Base-by-base conservation (phyloP, 2,113 vertebrate genomes). In the Trichomycterus rosablanca region DNA sequence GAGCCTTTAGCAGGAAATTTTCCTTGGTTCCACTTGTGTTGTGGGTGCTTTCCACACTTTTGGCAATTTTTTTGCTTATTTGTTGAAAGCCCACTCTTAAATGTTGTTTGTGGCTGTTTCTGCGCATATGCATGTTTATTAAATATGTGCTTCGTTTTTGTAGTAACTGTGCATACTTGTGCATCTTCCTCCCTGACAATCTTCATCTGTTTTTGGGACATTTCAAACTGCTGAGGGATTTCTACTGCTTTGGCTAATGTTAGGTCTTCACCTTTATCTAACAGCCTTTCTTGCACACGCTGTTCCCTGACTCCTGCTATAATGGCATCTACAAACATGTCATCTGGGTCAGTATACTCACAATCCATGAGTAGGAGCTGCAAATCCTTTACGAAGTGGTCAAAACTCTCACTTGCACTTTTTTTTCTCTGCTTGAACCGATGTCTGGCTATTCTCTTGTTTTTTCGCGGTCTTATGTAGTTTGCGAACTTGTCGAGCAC, bases 171-270 rank as follows among this genome's bases (percentile, higher is more conserved):
- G 1, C 1, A 35, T 2, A 35, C 34, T 39, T 39, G 12, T 40
- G 37, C 15, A 15, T n/a, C 12, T 40, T 40, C 12, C 14, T 5
- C 37, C 14, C 34, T 40, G 11, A 40, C 12, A 5, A 50, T 71
- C 51, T 51, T 50, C 7, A 66, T 51, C 24, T 63, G 20, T 11
- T 37, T 63, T 35, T 63, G 54, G 1, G 18, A 18, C 40, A 67
- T 39, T 52, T 73, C 52, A 39, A 46, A 71, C 20, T 59, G 53
- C 64, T 67, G 59, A 18, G 42, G 11, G 32, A 69, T 53, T 43
- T 70, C n/a, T 53, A 35, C 39, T 23, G 57, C 67, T 65, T 71
- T 66, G 7, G 22, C 32, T 18, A 71, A 23, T 10, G 22, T 48
- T 5, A 70, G 43, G 2, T 56, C 56, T 46, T 68, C 54, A 1